Base-by-base conservation (phyloP, 2,797 vertebrate species). In the Mionectes olivaceus region DNA sequence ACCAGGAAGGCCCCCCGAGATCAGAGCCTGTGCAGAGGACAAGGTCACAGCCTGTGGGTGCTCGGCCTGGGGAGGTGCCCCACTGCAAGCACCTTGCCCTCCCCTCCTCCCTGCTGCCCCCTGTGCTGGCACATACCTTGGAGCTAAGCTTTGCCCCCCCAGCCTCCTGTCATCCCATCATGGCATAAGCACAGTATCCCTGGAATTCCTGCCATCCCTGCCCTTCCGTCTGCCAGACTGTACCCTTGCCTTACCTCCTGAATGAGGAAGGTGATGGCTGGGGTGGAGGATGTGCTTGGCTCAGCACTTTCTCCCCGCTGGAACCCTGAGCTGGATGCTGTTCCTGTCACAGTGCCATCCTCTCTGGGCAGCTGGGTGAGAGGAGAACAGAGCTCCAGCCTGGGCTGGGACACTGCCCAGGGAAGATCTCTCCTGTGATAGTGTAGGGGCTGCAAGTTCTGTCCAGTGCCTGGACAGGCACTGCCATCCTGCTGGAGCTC, bases 251-350 rank as follows among this genome's bases (percentile, higher is more conserved):
- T 97, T 92, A 99, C 99, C 98, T 99, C 97, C 60, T 98, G 98
- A 78, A 99, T 98, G 30, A 99, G 98, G 87, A 97, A 97, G 94
- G 98, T 97, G 7, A 98, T 98, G 35, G 98, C 98, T 11, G 97
- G 94, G 5, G 93, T 93, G 21, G 49, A 91, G 52, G 68, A 55
- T 55, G 57, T 49, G 69, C 89, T 86, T 86, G 74, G 84, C 90
- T 70, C 49, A 19, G 17, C 1, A 1, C 50, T 16, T 17, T 37
- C 56, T 30, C 8, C 56, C 37, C 5, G 22, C 35, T n/a, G 93
- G 43, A 61, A 24, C 19, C 19, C 53, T 27, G 85, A 83, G 70
- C 43, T 59, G 70, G 49, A 23, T 0, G 13, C 35, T 8, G 18
- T 10, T 76, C 35, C 71, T 19, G 11, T 16, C 39, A 30, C 39